A percentile compares a stretch with the other conserved stretches of the same genome.
Conservation (phyloP, 1,140 invertebrate genomes). For the Cydia strobilella region DNA sequence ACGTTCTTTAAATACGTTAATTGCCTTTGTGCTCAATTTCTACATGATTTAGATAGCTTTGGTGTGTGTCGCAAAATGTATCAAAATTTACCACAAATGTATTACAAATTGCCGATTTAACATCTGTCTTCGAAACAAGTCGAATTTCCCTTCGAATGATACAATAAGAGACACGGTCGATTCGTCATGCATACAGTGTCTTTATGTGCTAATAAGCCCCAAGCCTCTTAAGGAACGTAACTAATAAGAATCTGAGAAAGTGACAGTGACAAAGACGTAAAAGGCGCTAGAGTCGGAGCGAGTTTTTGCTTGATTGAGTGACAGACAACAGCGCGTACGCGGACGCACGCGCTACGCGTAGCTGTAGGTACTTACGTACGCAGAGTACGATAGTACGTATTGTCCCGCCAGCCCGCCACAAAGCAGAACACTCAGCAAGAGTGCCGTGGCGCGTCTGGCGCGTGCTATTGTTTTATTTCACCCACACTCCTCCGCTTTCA, state of each 20-base stretch:
- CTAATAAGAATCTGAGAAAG: slow-evolving; percentile 18
- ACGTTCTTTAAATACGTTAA: too few relatives aligned
- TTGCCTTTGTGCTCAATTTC: too few relatives aligned
- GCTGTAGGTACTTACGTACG: slow-evolving; percentile 29
- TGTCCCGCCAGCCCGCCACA: slow-evolving; percentile 71
- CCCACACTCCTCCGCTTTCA: slow-evolving; percentile 72
- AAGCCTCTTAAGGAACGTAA: background rate
- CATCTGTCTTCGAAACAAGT: background rate
- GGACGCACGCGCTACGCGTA: slow-evolving; percentile 53
- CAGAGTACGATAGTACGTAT: slow-evolving; percentile 47
- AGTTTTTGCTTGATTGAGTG: slow-evolving; percentile 27
- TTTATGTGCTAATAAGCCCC: slow-evolving; percentile 4
- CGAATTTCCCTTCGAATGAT: background rate
- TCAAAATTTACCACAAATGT: too few relatives aligned
- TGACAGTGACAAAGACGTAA: slow-evolving; percentile 10
- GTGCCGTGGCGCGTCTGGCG: slow-evolving; percentile 66
- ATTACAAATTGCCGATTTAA: background rate
- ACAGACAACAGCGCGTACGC: slow-evolving; percentile 38
- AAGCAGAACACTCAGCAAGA: slow-evolving; percentile 77
- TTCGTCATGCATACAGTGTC: slow-evolving; percentile 13
- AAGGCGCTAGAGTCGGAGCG: slow-evolving; percentile 5
- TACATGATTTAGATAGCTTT: too few relatives aligned
- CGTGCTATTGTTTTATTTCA: slow-evolving; percentile 76
- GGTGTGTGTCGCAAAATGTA: too few relatives aligned
- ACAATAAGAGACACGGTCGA: slow-evolving; percentile 13